A percentile compares a stretch with the other conserved stretches of the same genome.
Conservation (phyloP, 2,888 invertebrate species). For the Mesorhabditis belari region DNA sequence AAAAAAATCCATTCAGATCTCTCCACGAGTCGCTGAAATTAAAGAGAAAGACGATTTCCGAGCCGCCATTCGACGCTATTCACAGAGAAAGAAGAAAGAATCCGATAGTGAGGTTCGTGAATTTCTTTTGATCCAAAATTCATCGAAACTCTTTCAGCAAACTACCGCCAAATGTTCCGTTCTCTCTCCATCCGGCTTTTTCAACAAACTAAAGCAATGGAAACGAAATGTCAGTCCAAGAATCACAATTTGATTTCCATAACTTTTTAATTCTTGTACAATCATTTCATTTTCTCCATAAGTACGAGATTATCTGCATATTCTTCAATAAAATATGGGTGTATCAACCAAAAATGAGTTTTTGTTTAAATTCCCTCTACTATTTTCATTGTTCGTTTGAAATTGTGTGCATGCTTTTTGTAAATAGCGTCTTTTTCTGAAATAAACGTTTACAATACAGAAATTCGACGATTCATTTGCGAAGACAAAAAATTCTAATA, state of each 20-base stretch:
- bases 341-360: no score
- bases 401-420: no score
- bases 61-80: constrained; percentile 49
- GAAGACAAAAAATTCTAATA: no score
- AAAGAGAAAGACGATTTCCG: constrained; percentile 35
- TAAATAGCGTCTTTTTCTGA: no score
- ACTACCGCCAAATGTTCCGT: constrained; percentile 38
- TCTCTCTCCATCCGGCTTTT: constrained; percentile 38
- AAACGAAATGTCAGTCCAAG: constrained; percentile 29
- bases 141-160: background rate
- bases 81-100: constrained; percentile 48
- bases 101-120: constrained; percentile 19
- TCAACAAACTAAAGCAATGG: constrained; percentile 45
- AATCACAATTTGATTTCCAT: constrained; percentile 3
- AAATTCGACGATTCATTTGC: no score
- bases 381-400: no score
- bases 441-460: no score
- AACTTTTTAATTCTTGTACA: no score
- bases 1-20: background rate
- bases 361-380: no score
- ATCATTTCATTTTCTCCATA: no score
- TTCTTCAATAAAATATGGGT: no score
- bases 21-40: background rate
- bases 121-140: background rate
- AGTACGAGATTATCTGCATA: no score